Evolutionary conservation across 2,888 invertebrate genomes (phyloP).

Genomic region (Thecocarcelia acutangulata): DNA sequence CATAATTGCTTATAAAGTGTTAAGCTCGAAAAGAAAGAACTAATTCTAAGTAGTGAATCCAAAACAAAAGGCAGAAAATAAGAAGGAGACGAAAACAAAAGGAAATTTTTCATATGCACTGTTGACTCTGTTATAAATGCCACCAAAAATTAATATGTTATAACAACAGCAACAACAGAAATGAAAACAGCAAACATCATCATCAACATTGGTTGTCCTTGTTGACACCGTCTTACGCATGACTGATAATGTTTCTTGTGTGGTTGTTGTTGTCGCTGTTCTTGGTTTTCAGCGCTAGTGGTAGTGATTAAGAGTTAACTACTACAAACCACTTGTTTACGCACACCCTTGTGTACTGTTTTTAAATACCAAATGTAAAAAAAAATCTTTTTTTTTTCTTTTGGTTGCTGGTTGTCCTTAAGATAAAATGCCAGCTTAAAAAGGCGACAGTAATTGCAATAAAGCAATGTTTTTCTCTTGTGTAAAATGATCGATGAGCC

Average conservation of each 20-base stretch:
- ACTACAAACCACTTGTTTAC: neutral
- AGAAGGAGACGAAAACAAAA: neutral
- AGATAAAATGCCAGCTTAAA: neutral
- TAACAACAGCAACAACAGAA: neutral
- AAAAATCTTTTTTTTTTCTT: neutral
- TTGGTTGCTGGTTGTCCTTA: neutral
- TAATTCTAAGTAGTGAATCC: neutral
- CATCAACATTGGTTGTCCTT: constrained; percentile 8
- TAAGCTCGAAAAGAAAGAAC: neutral
- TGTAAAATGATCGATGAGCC: constrained; percentile 10
- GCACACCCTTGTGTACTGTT: neutral
- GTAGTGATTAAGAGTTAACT: constrained; percentile 4
- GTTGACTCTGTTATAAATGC: constrained; percentile 10
- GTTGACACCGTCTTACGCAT: constrained; percentile 23
- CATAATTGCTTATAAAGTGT: neutral
- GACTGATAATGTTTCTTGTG: constrained; percentile 3
- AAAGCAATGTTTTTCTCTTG: neutral
- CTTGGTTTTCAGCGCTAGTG: neutral
- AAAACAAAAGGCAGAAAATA: neutral
- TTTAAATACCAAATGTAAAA: neutral
- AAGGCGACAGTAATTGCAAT: neutral
- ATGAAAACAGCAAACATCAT: neutral
- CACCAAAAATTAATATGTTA: constrained; percentile 23
- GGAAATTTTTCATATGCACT: neutral
- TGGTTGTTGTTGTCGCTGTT: neutral